These are phyloP conservation scores for Nycticebus coucang DNA, from an alignment of 2,113 vertebrate species.

Conservation along the genomic window DNA sequence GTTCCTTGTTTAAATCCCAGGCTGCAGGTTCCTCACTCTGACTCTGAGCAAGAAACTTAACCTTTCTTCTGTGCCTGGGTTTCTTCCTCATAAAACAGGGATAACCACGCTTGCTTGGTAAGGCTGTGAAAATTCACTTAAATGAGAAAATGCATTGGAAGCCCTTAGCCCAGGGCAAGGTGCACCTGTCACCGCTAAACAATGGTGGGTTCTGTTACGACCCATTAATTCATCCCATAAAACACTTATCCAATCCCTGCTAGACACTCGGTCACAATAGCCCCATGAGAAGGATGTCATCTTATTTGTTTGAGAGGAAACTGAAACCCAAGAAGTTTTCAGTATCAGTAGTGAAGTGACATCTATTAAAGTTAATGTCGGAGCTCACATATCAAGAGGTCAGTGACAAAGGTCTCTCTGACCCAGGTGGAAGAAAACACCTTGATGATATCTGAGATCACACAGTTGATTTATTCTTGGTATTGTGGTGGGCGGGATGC, in stretches of 20 bases:
- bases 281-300: fast-evolving
- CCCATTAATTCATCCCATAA: fast-evolving
- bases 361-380: fast-evolving
- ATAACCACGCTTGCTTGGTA: fast-evolving
- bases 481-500: not conserved
- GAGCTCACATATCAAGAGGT: not conserved
- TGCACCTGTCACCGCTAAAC: not conserved
- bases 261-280: no score
- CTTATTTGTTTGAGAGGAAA: not conserved
- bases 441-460: not conserved
- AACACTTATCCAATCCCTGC: not conserved
- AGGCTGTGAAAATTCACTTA: not conserved
- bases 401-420: not conserved
- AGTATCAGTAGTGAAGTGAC: not conserved
- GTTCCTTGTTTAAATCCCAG: not conserved
- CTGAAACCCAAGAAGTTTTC: not conserved
- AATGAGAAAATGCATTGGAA: not conserved
- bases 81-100: not conserved
- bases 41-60: not conserved
- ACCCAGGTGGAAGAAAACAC: not conserved
- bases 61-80: not conserved
- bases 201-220: fast-evolving
- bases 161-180: not conserved
- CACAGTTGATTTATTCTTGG: no score
- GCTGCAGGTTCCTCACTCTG: not conserved